phyloP scores from a whole-genome alignment of 2,888 invertebrate species.

The Orthosia gothica region DNA sequence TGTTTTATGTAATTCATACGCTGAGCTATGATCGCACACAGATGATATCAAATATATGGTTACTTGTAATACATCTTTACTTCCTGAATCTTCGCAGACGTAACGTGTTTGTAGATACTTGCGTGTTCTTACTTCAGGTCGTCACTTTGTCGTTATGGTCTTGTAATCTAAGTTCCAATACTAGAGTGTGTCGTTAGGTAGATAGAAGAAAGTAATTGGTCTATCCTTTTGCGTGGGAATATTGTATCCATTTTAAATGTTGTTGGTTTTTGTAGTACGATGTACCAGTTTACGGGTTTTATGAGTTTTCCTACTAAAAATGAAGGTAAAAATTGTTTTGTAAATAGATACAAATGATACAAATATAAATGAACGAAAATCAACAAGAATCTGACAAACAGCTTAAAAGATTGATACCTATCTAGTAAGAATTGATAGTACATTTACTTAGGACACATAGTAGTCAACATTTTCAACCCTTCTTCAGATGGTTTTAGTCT shows the following conservation, averaged over 20 bases:
- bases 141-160: slow-evolving; percentile 44
- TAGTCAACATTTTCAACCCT: not conserved
- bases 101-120: slow-evolving; percentile 26
- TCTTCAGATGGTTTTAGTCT: not conserved
- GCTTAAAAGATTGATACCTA: no score
- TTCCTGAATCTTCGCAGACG: slow-evolving; percentile 53
- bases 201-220: slow-evolving; percentile 21
- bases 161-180: slow-evolving; percentile 44
- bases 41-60: slow-evolving; percentile 55
- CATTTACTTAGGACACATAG: no score
- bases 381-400: no score
- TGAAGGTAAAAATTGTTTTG: not conserved
- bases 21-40: slow-evolving; percentile 38
- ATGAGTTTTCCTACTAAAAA: not conserved
- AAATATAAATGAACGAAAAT: not conserved
- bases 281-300: not conserved
- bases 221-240: slow-evolving; percentile 3
- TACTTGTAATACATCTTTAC: slow-evolving; percentile 57
- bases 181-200: not conserved
- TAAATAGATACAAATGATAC: no score
- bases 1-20: slow-evolving; percentile 53
- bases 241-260: not conserved
- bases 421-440: no score
- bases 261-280: not conserved
- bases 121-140: slow-evolving; percentile 45